phyloP scores from a whole-genome alignment of 2,113 vertebrate species.

The Cariama cristata region DNA sequence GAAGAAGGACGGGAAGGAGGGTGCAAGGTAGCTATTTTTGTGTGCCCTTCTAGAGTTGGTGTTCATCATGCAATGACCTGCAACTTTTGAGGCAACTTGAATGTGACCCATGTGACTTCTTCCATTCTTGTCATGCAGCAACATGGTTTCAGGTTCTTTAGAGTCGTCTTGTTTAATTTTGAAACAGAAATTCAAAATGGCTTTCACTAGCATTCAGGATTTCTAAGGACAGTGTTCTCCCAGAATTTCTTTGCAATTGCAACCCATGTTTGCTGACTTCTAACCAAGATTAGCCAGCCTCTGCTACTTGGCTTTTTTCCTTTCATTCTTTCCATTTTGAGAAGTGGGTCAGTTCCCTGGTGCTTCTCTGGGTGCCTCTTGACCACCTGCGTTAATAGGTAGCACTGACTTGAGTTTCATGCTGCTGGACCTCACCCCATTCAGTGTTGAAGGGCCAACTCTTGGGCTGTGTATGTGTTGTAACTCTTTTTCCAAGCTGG shows the following conservation, averaged over 20 bases:
- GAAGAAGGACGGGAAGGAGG: background rate
- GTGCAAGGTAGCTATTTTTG: background rate
- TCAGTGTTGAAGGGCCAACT: background rate
- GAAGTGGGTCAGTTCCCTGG: background rate
- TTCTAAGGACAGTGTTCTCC: background rate
- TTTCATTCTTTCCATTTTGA: background rate
- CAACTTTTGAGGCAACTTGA: background rate
- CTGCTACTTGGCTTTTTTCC: fast-evolving
- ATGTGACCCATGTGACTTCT: background rate
- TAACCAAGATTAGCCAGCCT: background rate
- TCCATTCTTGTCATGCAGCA: background rate
- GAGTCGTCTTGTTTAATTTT: background rate
- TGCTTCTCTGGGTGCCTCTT: background rate
- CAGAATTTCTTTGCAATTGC: background rate
- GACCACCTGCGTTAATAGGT: background rate
- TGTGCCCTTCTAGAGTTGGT: background rate
- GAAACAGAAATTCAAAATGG: background rate
- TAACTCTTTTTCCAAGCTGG: background rate
- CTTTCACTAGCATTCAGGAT: background rate
- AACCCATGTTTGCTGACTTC: background rate
- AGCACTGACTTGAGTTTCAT: background rate
- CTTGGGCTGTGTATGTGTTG: background rate
- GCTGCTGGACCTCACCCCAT: background rate
- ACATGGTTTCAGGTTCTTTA: background rate
- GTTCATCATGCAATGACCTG: background rate